Percentiles rank a stretch among this genome's conserved stretches.
phyloP scores from a whole-genome alignment of 2,113 vertebrate genomes.

The Chelonoidis abingdonii region DNA sequence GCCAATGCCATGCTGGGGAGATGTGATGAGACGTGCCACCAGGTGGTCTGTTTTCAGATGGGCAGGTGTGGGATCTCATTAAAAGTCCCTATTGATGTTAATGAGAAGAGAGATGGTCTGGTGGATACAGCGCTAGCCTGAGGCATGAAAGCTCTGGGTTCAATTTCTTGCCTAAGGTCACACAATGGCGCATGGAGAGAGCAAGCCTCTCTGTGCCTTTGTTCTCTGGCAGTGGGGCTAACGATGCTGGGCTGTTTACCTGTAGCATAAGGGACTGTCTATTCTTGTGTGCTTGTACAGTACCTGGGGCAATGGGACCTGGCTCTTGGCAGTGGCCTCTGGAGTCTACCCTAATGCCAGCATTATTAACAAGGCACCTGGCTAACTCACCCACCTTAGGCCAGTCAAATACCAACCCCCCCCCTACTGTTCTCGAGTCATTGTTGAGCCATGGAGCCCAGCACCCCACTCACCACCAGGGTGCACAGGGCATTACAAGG shows the following conservation, averaged over 20 bases:
- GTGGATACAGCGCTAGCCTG: neutral
- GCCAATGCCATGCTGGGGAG: neutral
- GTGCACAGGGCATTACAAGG: neutral
- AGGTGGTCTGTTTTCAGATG: neutral
- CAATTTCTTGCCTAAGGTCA: neutral
- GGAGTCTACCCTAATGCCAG: neutral
- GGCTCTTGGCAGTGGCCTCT: too few species aligned
- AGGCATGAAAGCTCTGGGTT: neutral
- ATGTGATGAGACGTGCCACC: neutral
- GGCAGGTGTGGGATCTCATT: neutral
- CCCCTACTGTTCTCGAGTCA: neutral
- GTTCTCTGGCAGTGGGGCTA: neutral
- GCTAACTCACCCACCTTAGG: neutral
- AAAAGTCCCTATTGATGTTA: neutral
- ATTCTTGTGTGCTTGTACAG: neutral
- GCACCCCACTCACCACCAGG: neutral
- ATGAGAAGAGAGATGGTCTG: too few species aligned
- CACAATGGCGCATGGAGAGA: neutral
- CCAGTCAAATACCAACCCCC: neutral
- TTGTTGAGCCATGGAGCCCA: fast-evolving
- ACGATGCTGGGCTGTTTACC: neutral
- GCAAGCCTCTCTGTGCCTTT: neutral
- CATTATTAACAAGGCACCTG: neutral
- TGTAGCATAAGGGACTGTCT: neutral
- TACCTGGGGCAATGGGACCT: neutral